Percentiles rank a stretch among this genome's conserved stretches.
Conservation (phyloP, 2,797 vertebrate species). For the Micropoecilia bifurca region DNA sequence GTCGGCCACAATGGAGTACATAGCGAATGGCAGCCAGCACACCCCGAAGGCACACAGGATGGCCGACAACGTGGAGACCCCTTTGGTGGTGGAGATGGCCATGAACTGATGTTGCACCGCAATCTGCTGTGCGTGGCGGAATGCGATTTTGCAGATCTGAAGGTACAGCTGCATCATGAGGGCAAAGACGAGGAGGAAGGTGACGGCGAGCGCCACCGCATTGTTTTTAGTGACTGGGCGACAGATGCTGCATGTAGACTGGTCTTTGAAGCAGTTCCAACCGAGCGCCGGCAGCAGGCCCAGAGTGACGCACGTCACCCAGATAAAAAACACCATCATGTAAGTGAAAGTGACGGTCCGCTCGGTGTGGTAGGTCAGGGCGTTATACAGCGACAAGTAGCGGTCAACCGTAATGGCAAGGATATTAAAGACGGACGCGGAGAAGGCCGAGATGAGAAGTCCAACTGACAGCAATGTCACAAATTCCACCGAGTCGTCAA, state of each 20-base stretch:
- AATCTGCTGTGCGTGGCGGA: constrained; percentile 93
- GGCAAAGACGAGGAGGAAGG: constrained; percentile 89
- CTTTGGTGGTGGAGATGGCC: constrained; percentile 90
- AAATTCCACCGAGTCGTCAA: constrained; percentile 78
- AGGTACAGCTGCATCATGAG: constrained; percentile 93
- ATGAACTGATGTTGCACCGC: constrained; percentile 92
- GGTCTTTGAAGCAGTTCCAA: constrained; percentile 90
- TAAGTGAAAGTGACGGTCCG: constrained; percentile 88
- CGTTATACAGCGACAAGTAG: constrained; percentile 92
- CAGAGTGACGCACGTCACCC: constrained; percentile 83
- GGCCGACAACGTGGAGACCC: constrained; percentile 89
- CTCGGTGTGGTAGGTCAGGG: constrained; percentile 92
- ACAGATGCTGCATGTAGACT: constrained; percentile 87
- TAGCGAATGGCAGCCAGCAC: constrained; percentile 92
- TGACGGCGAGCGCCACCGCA: constrained; percentile 86
- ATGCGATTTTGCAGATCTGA: constrained; percentile 92
- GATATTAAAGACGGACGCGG: constrained; percentile 89
- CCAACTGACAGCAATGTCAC: constrained; percentile 85
- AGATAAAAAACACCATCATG: constrained; percentile 84
- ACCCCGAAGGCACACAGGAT: constrained; percentile 90
- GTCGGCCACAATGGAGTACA: constrained; percentile 91
- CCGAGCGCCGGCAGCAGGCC: constrained; percentile 88
- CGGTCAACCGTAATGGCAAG: constrained; percentile 93
- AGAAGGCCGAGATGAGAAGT: constrained; percentile 89
- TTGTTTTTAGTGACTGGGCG: constrained; percentile 89